Evolutionary conservation across 2,113 vertebrate genomes (phyloP).

Genomic region (Chaetodon auriga): DNA sequence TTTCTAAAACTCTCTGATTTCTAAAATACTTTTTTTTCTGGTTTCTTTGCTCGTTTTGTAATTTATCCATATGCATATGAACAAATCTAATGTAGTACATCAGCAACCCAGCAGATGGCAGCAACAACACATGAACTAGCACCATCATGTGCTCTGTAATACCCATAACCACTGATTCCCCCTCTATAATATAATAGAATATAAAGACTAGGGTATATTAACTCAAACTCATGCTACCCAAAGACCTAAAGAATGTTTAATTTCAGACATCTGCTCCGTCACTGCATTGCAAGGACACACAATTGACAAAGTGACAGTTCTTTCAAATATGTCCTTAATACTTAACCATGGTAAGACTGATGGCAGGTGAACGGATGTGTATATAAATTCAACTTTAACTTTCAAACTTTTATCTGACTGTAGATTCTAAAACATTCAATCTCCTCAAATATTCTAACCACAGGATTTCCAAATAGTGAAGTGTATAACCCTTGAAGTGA

Average conservation of each 20-base stretch:
- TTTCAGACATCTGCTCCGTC: neutral
- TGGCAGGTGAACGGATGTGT: neutral
- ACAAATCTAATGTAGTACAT: neutral
- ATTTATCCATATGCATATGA: neutral
- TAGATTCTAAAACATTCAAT: neutral
- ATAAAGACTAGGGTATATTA: neutral
- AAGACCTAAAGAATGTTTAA: too few relatives aligned
- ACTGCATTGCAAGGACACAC: neutral
- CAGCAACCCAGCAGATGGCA: constrained; percentile 66
- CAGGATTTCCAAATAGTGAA: neutral
- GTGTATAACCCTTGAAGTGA: neutral
- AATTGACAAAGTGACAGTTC: constrained; percentile 6
- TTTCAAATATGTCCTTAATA: neutral
- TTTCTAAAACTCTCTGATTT: neutral
- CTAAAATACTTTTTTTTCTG: too few relatives aligned
- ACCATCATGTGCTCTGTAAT: neutral
- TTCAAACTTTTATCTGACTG: neutral
- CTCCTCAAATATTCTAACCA: neutral
- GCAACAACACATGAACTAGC: constrained; percentile 47
- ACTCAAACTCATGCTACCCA: neutral
- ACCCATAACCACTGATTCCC: neutral
- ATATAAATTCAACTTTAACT: neutral
- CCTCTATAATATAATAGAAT: neutral
- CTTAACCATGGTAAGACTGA: neutral
- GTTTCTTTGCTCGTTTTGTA: neutral